phyloP scores from a whole-genome alignment of 2,113 vertebrate genomes.

The Mixornis gularis region DNA sequence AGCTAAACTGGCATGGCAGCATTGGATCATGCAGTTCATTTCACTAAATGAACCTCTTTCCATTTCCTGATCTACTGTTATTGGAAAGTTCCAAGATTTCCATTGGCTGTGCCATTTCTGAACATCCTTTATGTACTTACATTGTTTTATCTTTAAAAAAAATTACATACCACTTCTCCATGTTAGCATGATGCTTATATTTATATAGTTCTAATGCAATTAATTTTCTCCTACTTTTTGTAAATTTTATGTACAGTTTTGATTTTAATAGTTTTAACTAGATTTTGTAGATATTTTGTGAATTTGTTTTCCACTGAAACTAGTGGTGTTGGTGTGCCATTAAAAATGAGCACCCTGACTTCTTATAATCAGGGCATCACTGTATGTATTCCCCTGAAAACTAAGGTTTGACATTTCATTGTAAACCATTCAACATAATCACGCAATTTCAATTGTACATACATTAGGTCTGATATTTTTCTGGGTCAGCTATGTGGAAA shows the following conservation, averaged over 20 bases:
- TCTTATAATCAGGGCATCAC: conserved; percentile 67
- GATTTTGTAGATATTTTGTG: conserved; percentile 91
- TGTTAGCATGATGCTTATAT: conserved; percentile 83
- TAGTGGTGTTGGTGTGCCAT: conserved; percentile 78
- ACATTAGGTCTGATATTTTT: conserved; percentile 72
- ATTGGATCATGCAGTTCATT: conserved; percentile 57
- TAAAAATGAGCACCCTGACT: conserved; percentile 69
- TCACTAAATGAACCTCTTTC: conserved; percentile 44
- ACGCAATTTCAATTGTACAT: conserved; percentile 72
- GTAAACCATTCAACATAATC: conserved; percentile 62
- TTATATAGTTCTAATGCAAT: conserved; percentile 84
- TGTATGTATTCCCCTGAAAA: conserved; percentile 64
- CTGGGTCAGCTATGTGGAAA: conserved; percentile 69
- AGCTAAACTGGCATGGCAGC: conserved; percentile 64
- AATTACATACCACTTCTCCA: conserved; percentile 56
- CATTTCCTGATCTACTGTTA: conserved; percentile 55
- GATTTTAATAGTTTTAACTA: conserved; percentile 90
- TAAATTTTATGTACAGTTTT: conserved; percentile 99
- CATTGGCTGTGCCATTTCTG: conserved; percentile 62
- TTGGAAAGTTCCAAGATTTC: conserved; percentile 4
- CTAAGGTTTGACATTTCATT: conserved; percentile 63
- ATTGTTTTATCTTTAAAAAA: conserved; percentile 60
- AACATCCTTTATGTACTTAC: conserved; percentile 51
- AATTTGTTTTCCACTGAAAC: conserved; percentile 79
- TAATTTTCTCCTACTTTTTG: conserved; percentile 76